phyloP scores from a whole-genome alignment of 2,888 invertebrate species.

The Drosophila borealis region DNA sequence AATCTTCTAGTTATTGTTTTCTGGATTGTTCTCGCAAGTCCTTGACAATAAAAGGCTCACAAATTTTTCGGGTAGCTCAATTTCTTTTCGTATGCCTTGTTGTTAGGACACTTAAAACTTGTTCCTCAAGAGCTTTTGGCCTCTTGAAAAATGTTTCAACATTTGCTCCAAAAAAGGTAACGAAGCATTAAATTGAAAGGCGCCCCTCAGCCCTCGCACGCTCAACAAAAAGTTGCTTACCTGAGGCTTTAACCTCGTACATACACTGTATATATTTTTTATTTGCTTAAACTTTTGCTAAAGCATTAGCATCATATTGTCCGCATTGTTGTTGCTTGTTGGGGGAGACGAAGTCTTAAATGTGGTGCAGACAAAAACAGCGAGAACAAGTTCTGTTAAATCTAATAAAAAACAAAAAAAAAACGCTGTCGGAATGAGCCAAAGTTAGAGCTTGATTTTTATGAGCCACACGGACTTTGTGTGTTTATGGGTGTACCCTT shows the following conservation, averaged over 20 bases:
- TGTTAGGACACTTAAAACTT: conserved; percentile 64
- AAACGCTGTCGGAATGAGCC: conserved; percentile 21
- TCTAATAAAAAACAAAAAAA: not conserved
- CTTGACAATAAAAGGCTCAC: conserved; percentile 59
- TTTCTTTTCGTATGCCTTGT: conserved; percentile 39
- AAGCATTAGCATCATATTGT: conserved; percentile 63
- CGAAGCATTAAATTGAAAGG: conserved; percentile 74
- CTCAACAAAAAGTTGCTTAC: conserved; percentile 23
- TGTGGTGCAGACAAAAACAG: conserved; percentile 31
- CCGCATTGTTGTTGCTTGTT: conserved; percentile 25
- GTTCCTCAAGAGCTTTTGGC: conserved; percentile 43
- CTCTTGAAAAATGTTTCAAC: conserved; percentile 67
- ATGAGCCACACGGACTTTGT: conserved; percentile 2
- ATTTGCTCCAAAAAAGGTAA: conserved; percentile 68
- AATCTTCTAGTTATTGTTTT: conserved; percentile 72
- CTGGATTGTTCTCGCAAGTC: conserved; percentile 49
- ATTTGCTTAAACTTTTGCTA: conserved; percentile 51
- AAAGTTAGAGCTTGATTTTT: conserved; percentile 31
- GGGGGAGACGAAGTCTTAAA: conserved; percentile 17
- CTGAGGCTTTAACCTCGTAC: conserved; percentile 30
- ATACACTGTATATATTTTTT: conserved; percentile 21
- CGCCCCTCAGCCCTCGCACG: conserved; percentile 5
- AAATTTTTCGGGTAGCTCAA: conserved; percentile 23
- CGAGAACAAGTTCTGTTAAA: conserved; percentile 26
- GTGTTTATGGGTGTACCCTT: not conserved